A percentile compares a stretch with the other conserved stretches of the same genome.
phyloP scores from a whole-genome alignment of 1,140 invertebrate species.

The Drosophila seguyi region DNA sequence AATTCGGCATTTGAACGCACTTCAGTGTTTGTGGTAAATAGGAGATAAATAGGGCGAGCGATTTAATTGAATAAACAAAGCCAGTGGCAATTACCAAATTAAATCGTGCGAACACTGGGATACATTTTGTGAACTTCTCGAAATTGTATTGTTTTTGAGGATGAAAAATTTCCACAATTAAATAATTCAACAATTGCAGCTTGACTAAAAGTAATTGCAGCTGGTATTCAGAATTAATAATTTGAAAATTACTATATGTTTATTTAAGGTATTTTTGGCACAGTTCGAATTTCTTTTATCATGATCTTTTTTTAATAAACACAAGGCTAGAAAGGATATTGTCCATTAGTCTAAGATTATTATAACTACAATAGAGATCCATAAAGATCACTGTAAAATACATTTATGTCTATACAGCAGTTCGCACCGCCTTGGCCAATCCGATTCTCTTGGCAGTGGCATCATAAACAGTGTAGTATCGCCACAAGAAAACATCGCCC shows the following conservation, averaged over 20 bases:
- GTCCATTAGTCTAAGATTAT: not conserved
- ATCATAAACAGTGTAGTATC: slow-evolving; percentile 63
- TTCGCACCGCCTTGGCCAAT: slow-evolving; percentile 33
- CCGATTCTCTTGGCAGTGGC: slow-evolving; percentile 37
- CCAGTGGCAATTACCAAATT: slow-evolving; percentile 30
- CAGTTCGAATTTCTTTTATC: too few relatives aligned
- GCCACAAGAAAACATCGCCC: slow-evolving; percentile 52
- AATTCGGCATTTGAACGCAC: slow-evolving; percentile 34
- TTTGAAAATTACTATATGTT: too few relatives aligned
- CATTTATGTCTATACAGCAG: not conserved
- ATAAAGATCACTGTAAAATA: not conserved
- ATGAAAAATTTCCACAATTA: not conserved
- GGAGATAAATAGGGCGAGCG: slow-evolving; percentile 43
- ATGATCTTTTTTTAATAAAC: not conserved
- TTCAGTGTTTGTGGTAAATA: slow-evolving; percentile 47
- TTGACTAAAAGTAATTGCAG: not conserved
- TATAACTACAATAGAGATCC: not conserved
- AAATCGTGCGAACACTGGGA: slow-evolving; percentile 21
- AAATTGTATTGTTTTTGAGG: not conserved
- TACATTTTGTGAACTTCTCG: not conserved
- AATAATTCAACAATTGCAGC: not conserved
- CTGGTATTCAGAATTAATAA: not conserved
- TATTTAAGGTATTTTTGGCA: not conserved
- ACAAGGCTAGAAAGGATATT: too few relatives aligned
- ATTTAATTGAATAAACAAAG: slow-evolving; percentile 60